phyloP scores from a whole-genome alignment of 2,113 vertebrate species.

The Salminus brasiliensis region DNA sequence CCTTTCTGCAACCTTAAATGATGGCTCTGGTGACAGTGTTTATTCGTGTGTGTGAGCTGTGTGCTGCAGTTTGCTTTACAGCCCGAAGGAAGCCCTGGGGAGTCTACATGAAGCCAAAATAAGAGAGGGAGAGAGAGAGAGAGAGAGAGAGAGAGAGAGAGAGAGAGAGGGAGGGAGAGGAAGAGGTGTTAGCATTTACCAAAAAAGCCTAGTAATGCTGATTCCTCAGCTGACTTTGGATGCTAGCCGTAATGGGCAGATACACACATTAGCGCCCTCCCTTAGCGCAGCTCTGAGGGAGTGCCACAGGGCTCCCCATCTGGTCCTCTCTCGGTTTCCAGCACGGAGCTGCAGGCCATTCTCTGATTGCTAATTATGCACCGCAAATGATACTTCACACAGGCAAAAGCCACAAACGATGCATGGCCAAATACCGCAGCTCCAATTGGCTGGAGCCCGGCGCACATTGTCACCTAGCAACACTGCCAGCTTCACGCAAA shows the following conservation, averaged over 20 bases:
- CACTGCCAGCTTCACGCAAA: constrained; percentile 43
- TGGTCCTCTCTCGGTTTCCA: constrained; percentile 62
- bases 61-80: constrained; percentile 57
- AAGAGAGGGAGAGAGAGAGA: constrained; percentile 23
- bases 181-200: constrained; percentile 40
- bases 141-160: background rate
- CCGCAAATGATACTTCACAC: constrained; percentile 70
- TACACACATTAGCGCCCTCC: constrained; percentile 31
- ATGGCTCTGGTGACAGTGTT: constrained; percentile 29
- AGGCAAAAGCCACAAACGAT: constrained; percentile 62
- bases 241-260: constrained; percentile 40
- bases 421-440: constrained; percentile 62
- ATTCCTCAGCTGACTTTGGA: constrained; percentile 45
- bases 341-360: constrained; percentile 54
- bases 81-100: constrained; percentile 44
- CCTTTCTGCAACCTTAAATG: constrained; percentile 6
- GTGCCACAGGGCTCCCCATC: constrained; percentile 61
- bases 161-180: constrained; percentile 6
- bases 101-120: constrained; percentile 27
- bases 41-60: background rate
- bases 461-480: constrained; percentile 50
- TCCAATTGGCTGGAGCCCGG: constrained; percentile 43
- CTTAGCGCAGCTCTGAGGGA: constrained; percentile 50
- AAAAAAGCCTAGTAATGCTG: constrained; percentile 46
- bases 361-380: constrained; percentile 73